Evolutionary conservation across 2,888 invertebrate genomes (phyloP), one percentile per base, ranked within the genome.

Genomic region (Epinotia brunnichana): DNA sequence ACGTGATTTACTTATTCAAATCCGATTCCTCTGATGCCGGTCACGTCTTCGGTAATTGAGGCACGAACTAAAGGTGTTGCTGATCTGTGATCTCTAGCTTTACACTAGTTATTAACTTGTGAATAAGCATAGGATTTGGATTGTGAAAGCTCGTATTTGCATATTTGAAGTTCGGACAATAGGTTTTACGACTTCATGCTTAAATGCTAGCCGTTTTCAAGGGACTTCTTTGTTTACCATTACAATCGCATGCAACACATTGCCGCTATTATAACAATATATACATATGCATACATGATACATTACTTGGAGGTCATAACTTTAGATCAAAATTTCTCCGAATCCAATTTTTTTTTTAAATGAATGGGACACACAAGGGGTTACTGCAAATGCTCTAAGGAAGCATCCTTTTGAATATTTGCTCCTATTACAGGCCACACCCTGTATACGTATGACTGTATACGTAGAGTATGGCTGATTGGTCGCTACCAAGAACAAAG

Each of bases 1-100:
- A 81, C 83, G 84, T 86, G 87, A 86, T 85, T 89, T 88, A 90
- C 90, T 87, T 88, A 90, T 90, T 91, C 87, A 90, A 91, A 91
- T 90, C 90, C 88, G 84, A 85, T 84, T 80, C 78, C 76, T 76
- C 74, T 81, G 85, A 87, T 82, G 85, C 86, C 80, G 84, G 89
- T 90, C 90, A 90, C 90, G 89, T 89, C 85, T 83, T 78, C 78
- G 75, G 85, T 80, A 88, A 83, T 85, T 83, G 74, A 79, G 75
- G 78, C 89, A 88, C 88, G 88, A 72, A 85, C 79, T 81, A 70
- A 75, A 85, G 83, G 85, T 85, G 85, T 85, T 82, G 86, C 85
- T 81, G 85, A 87, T 85, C 83, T 81, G 79, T 81, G 85, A 84
- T 84, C 79, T 79, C 77, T 79, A 81, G 85, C 80, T 78, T 76